Conservation (phyloP, 2,113 vertebrate species). For the Leiothrix lutea region DNA sequence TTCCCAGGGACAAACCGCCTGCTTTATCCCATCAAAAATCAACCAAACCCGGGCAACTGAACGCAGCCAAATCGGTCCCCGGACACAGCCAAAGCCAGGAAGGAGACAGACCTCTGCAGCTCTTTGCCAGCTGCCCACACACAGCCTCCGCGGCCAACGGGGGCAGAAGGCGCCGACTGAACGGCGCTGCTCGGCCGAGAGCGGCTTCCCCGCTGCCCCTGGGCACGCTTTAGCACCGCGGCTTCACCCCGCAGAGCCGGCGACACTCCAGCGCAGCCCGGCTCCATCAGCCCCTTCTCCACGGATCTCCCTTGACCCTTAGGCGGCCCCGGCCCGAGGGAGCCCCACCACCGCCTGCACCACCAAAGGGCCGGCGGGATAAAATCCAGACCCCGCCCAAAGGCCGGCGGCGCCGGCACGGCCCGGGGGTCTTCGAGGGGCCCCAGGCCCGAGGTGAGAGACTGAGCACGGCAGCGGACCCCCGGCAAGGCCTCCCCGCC, state of each 20-base stretch:
- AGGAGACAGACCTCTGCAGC: neutral
- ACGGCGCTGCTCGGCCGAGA: rapidly evolving
- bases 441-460: neutral
- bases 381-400: neutral
- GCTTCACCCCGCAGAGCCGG: neutral
- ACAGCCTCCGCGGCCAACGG: rapidly evolving
- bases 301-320: rapidly evolving
- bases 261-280: rapidly evolving
- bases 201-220: neutral
- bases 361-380: rapidly evolving
- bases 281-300: no score
- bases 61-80: rapidly evolving
- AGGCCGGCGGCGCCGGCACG: rapidly evolving
- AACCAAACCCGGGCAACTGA: rapidly evolving
- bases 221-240: rapidly evolving
- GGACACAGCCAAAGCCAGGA: no score
- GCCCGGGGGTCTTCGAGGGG: rapidly evolving
- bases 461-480: neutral
- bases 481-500: rapidly evolving
- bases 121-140: rapidly evolving
- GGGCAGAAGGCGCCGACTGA: rapidly evolving
- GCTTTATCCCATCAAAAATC: neutral
- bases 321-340: neutral
- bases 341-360: rapidly evolving
- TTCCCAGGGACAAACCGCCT: neutral